Percentiles rank a stretch among this genome's conserved stretches.
Evolutionary conservation across 2,888 invertebrate genomes (phyloP).

Genomic region (Trachelus stipa): DNA sequence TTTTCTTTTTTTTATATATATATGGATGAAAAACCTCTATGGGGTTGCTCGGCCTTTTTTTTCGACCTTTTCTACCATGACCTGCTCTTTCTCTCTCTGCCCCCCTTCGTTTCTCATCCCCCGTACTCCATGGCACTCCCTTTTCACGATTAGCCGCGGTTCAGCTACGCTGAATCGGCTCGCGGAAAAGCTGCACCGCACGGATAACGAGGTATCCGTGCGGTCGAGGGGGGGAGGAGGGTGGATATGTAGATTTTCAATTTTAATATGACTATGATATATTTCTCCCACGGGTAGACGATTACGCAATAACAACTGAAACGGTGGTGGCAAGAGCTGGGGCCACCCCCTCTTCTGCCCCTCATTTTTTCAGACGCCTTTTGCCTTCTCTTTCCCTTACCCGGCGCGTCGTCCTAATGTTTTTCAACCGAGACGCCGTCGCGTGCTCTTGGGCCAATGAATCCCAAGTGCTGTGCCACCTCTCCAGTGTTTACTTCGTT

Average conservation of each 20-base stretch:
- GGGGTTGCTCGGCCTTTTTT: not conserved
- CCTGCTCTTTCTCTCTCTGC: not conserved
- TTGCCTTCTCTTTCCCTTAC: not conserved
- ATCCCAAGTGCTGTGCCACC: not conserved
- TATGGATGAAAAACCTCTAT: not conserved
- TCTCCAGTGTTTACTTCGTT: not conserved
- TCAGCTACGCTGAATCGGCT: not conserved
- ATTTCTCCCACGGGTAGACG: not conserved
- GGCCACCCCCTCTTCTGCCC: rapidly evolving
- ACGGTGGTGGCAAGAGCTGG: not conserved
- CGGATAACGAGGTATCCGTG: not conserved
- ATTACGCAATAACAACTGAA: not conserved
- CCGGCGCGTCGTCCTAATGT: not conserved
- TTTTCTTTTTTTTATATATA: not conserved
- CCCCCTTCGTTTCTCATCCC: not conserved
- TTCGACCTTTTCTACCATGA: not conserved
- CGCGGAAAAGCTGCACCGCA: not conserved
- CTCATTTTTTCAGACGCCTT: not conserved
- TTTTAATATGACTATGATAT: not conserved
- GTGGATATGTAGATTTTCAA: not conserved
- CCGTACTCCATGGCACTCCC: not conserved
- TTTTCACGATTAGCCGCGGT: not conserved
- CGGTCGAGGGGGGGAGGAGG: no score
- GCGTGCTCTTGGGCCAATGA: not conserved
- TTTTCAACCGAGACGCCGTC: not conserved